These are phyloP conservation scores for Melanotaenia duboulayi DNA, from an alignment of 2,113 vertebrate species.

Conservation along the genomic window DNA sequence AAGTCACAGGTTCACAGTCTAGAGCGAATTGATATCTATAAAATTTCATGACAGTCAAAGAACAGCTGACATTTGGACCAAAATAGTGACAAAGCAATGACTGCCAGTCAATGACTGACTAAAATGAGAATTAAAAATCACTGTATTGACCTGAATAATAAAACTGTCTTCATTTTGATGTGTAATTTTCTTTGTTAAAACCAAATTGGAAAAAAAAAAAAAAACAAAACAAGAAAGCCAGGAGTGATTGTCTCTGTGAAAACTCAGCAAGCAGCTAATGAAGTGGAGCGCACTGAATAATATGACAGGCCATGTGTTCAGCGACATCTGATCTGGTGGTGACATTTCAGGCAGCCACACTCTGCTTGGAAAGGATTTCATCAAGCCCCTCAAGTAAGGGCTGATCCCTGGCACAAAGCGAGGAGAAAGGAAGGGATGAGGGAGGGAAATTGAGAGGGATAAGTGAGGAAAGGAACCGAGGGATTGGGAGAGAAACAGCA, in stretches of 20 bases:
- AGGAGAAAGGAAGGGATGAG: slow-evolving; percentile 28
- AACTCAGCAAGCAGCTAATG: slow-evolving; percentile 53
- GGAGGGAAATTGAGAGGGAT: slow-evolving; percentile 8
- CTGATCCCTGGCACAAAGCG: slow-evolving; percentile 50
- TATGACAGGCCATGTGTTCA: slow-evolving; percentile 49
- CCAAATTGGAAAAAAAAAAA: too few species aligned
- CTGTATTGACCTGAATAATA: too few species aligned
- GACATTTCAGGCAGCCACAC: slow-evolving; percentile 58
- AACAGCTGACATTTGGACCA: too few species aligned
- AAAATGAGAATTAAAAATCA: too few species aligned
- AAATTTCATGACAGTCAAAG: too few species aligned
- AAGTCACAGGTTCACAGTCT: too few species aligned
- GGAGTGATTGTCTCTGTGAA: slow-evolving; percentile 24
- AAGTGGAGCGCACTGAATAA: slow-evolving; percentile 26
- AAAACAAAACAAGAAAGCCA: slow-evolving; percentile 24
- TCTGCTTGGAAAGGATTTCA: slow-evolving; percentile 62
- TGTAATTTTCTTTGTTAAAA: slow-evolving; percentile 25
- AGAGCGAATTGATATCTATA: too few species aligned
- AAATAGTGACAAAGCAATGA: too few species aligned
- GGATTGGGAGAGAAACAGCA: slow-evolving; percentile 20
- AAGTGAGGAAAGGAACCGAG: slow-evolving; percentile 20
- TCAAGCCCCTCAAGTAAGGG: slow-evolving; percentile 48
- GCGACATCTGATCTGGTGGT: slow-evolving; percentile 49
- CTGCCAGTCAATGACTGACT: too few species aligned
- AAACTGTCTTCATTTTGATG: neutral